Evolutionary conservation across 1,140 invertebrate genomes (phyloP).

Genomic region (Melanaphis sacchari): DNA sequence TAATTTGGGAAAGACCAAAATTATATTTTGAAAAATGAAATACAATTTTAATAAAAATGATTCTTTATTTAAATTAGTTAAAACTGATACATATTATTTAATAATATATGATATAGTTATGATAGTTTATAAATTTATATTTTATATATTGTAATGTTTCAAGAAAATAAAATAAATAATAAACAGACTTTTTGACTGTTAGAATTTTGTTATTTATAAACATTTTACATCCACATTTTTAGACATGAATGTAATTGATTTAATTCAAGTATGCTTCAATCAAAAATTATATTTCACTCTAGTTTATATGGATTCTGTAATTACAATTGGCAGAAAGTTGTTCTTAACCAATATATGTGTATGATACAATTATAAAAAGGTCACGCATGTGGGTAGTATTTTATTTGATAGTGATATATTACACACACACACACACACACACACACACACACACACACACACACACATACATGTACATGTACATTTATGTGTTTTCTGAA

Average conservation of each 20-base stretch:
- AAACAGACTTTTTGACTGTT: not conserved
- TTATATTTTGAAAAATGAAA: not conserved
- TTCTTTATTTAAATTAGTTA: not conserved
- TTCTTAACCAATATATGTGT: not conserved
- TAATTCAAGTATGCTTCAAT: not conserved
- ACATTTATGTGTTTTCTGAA: not conserved
- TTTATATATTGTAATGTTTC: not conserved
- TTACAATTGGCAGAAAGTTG: not conserved
- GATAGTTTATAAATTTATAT: not conserved
- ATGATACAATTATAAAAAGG: not conserved
- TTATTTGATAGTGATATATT: not conserved
- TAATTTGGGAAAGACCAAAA: not conserved
- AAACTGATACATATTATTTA: too few species aligned
- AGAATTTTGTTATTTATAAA: not conserved
- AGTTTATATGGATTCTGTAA: not conserved
- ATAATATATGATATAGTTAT: not conserved
- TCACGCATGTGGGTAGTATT: not conserved
- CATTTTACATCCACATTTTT: not conserved
- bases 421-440: too few species aligned
- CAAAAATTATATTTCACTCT: not conserved
- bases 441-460: too few species aligned
- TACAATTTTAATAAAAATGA: not conserved
- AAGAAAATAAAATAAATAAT: not conserved
- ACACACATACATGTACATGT: too few species aligned
- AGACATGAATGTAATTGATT: not conserved